Conservation (phyloP, 1,140 invertebrate species). For the Plodia interpunctella region DNA sequence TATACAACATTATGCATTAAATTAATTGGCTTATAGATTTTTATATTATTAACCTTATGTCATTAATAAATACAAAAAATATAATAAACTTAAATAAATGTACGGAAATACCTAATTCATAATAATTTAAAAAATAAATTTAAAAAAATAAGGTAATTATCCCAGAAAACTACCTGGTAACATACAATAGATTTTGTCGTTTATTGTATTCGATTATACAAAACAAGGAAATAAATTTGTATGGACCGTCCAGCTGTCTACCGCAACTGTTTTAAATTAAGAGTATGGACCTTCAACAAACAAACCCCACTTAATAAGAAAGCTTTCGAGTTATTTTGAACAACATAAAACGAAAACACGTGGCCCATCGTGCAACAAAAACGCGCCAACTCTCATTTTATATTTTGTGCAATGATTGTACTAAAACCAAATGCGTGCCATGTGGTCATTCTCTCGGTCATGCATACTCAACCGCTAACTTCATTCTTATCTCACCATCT, state of each 20-base stretch:
- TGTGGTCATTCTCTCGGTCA: conserved; percentile 62
- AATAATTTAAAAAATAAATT: too few species aligned
- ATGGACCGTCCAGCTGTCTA: neutral
- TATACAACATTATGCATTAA: too few species aligned
- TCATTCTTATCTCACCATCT: conserved; percentile 40
- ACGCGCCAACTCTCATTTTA: conserved; percentile 52
- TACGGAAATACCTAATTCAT: too few species aligned
- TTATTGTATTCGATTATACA: neutral
- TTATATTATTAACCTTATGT: too few species aligned
- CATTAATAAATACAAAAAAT: too few species aligned
- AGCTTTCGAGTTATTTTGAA: conserved; percentile 33
- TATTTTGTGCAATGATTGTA: conserved; percentile 50
- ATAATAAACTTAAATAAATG: too few species aligned
- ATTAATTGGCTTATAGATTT: too few species aligned
- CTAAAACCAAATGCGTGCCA: conserved; percentile 55
- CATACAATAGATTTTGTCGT: too few species aligned
- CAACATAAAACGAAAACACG: conserved; percentile 40
- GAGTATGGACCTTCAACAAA: neutral
- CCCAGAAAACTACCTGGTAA: too few species aligned
- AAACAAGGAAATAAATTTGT: conserved; percentile 17
- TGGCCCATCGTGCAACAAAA: conserved; percentile 48
- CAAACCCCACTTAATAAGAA: conserved; percentile 23
- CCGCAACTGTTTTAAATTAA: neutral
- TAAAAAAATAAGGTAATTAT: too few species aligned
- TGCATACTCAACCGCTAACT: conserved; percentile 39